A percentile compares a stretch with the other conserved stretches of the same genome.
Conservation (phyloP, 2,888 invertebrate genomes). For the Ophion ventricosus region DNA sequence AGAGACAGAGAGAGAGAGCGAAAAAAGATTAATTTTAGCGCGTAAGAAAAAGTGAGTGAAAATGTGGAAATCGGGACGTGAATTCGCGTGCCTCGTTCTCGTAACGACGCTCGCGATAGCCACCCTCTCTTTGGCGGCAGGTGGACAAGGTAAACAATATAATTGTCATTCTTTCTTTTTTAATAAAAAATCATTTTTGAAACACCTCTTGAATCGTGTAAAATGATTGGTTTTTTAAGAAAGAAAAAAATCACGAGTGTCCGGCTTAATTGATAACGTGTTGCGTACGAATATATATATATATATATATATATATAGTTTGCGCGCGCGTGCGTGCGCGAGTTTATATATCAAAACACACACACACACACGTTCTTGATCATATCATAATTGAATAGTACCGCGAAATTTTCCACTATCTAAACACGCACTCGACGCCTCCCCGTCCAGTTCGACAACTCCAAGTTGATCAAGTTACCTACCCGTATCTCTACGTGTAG, state of each 20-base stretch:
- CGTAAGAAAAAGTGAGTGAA: slow-evolving; percentile 32
- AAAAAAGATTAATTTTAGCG: slow-evolving; percentile 1
- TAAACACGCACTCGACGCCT: slow-evolving; percentile 2
- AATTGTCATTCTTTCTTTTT: slow-evolving; percentile 1
- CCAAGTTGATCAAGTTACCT: background rate
- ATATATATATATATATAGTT: too few species aligned
- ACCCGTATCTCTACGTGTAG: background rate
- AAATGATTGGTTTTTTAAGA: background rate
- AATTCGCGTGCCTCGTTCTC: slow-evolving; percentile 44
- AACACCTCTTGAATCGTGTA: background rate
- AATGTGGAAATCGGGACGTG: slow-evolving; percentile 57
- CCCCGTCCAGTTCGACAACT: slow-evolving; percentile 26
- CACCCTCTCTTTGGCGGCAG: slow-evolving; percentile 50
- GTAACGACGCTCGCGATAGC: slow-evolving; percentile 42
- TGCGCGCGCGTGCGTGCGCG: too few species aligned
- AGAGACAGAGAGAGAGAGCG: background rate
- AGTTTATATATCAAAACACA: too few species aligned
- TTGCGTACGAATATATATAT: too few species aligned
- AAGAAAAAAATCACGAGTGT: background rate
- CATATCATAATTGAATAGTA: slow-evolving; percentile 2
- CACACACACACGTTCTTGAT: background rate
- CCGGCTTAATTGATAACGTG: background rate
- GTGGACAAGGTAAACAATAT: slow-evolving; percentile 35
- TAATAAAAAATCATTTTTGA: too few species aligned
- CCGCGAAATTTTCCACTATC: slow-evolving; percentile 58